Evolutionary conservation across 2,888 invertebrate species (phyloP), one percentile per base, ranked within the genome.

Genomic region (Spisula solida): DNA sequence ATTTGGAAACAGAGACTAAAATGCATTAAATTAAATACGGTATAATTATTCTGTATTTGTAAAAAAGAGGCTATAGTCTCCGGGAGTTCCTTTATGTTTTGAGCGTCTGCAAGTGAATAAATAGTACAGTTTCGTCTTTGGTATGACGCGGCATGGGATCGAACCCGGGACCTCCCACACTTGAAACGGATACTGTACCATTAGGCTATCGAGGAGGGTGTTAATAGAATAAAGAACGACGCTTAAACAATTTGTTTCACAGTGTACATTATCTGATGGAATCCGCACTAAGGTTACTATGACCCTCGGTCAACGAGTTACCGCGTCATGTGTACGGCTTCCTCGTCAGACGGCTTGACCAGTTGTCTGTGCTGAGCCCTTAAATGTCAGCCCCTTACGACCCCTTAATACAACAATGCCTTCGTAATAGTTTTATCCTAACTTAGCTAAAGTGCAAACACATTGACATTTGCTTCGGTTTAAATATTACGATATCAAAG

Each of bases 381-480:
- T 34, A 75, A 75, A 75, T 75, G 31, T 75, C 75, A 75, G 16
- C 75, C 34, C 75, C 12, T 4, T 8, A 31, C 31, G 14, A 14
- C 14, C 16, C 75, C 34, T 75, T 34, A 34, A 31, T 34, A 14
- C 34, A 31, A 31, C 75, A 34, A 75, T 75, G 16, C 31, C 34
- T 31, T 75, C 34, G 31, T 75, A 16, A 34, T 75, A 18, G 41
- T 16, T 18, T 34, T 34, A 34, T 31, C 34, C 75, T 6, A 18
- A 34, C 31, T 82, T 66, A 82, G 41, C 82, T 47, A 14, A 34
- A 66, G 25, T 47, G n/a, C 66, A 82, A 82, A 82, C 82, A 82
- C 47, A 47, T 82, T 82, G 82, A 66, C 82, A 82, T 66, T 66
- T 82, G 82, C 25, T 82, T 34, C 16, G 2, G 16, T 31, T 75